These are phyloP conservation scores for Streptopelia turtur DNA, from an alignment of 2,797 vertebrate genomes.

Conservation along the genomic window DNA sequence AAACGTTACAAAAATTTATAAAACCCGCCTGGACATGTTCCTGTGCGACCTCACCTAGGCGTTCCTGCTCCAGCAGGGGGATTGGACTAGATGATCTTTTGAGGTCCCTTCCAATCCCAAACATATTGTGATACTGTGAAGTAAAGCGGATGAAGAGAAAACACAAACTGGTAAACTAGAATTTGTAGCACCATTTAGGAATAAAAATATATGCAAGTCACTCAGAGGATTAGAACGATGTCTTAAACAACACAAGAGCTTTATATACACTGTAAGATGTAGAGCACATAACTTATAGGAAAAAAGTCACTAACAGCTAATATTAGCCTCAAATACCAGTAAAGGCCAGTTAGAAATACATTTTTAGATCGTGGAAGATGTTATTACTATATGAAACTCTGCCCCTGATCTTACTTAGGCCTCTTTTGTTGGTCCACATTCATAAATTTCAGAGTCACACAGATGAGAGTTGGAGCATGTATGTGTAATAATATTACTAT, in stretches of 20 bases:
- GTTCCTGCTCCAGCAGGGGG: too few relatives aligned
- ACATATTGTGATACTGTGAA: too few relatives aligned
- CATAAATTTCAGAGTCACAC: neutral
- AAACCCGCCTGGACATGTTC: too few relatives aligned
- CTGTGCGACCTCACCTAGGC: too few relatives aligned
- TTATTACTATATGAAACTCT: neutral
- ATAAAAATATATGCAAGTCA: neutral
- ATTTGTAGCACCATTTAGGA: neutral
- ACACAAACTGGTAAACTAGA: neutral
- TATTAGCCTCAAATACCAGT: slow-evolving; percentile 50
- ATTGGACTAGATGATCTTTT: too few relatives aligned
- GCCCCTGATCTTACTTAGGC: neutral
- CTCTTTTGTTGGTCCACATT: neutral
- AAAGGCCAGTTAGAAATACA: slow-evolving; percentile 50
- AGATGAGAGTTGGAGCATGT: neutral
- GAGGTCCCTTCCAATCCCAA: too few relatives aligned
- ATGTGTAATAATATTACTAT: neutral
- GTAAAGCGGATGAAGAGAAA: neutral
- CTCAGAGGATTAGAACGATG: neutral
- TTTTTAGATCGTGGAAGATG: slow-evolving; percentile 13
- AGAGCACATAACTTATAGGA: neutral
- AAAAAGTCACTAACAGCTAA: neutral
- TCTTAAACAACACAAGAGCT: neutral
- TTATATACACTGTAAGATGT: neutral
- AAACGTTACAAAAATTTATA: neutral